Base-by-base conservation (phyloP, 2,113 vertebrate species). In the Calyptomena viridis region DNA sequence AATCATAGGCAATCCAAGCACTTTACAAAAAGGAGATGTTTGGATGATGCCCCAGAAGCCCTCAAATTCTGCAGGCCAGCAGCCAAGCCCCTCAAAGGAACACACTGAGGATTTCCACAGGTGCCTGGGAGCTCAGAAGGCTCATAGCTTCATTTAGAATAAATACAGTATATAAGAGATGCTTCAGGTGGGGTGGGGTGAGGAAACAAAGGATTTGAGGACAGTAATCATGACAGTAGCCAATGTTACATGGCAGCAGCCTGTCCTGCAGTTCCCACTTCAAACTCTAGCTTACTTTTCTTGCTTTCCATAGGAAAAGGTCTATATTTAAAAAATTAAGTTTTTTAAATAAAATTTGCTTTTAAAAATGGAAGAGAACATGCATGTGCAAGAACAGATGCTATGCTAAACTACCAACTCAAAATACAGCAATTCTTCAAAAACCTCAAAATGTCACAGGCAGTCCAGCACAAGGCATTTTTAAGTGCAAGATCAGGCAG, bases 391-490 rank as follows among this genome's bases (percentile, higher is more conserved):
- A 87, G 85, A 97, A 93, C 63, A 96, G 92, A 93, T 87, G 71
- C 80, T 95, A 83, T 63, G 63, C 83, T 94, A 93, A 95, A 89
- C 66, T 93, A 96, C 46, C 46, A 87, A 93, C 58, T 84, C 49
- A 86, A 92, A 94, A 85, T 56, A 91, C 53, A 79, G 46, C 87
- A 90, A 91, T 90, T 96, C 67, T 84, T 90, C 58, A 79, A 88
- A 93, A 94, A 84, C 60, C 66, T 87, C 75, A 27, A 92, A 96
- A 77, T 83, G 44, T 89, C 95, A 96, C 84, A 94, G 89, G 92
- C 95, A 94, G 88, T 96, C 89, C 95, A 97, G 90, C 89, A 95
- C 82, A 93, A 96, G 91, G 90, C 90, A 85, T 96, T 94, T 84
- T 92, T 83, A 96, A 96, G 92, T 95, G 96, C 95, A 96, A 94